A percentile compares a stretch with the other conserved stretches of the same genome.
Evolutionary conservation across 2,888 invertebrate species (phyloP).

Genomic region (Tiphia femorata): DNA sequence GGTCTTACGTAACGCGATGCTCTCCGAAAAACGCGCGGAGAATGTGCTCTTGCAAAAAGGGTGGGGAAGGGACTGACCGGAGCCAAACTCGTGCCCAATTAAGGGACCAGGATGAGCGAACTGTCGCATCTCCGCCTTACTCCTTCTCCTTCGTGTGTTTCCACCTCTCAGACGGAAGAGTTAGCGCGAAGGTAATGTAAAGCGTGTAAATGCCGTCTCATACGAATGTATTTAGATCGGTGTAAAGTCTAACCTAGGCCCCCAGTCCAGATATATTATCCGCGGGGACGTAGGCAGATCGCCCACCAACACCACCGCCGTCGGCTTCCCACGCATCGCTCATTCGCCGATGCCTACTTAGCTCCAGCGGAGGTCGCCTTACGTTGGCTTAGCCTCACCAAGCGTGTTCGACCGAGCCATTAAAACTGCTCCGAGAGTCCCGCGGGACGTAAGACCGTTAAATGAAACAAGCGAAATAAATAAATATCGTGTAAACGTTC

Average conservation of each 20-base stretch:
- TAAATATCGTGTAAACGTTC: too few relatives aligned
- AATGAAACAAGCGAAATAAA: too few relatives aligned
- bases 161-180: too few relatives aligned
- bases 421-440: slow-evolving; percentile 19
- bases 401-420: slow-evolving; percentile 30
- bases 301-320: slow-evolving; percentile 56
- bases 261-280: slow-evolving; percentile 58
- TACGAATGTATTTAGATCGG: slow-evolving; percentile 62
- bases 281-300: slow-evolving; percentile 57
- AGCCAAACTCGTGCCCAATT: slow-evolving; percentile 53
- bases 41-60: too few relatives aligned
- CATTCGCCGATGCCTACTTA: slow-evolving; percentile 61
- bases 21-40: too few relatives aligned
- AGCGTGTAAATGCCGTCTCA: slow-evolving; percentile 56
- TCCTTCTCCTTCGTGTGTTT: too few relatives aligned
- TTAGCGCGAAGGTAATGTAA: too few relatives aligned
- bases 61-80: too few relatives aligned
- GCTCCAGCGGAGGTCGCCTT: slow-evolving; percentile 37
- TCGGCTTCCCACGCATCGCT: slow-evolving; percentile 63
- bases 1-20: too few relatives aligned
- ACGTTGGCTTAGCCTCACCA: slow-evolving; percentile 30
- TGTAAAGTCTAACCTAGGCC: slow-evolving; percentile 41
- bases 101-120: slow-evolving; percentile 51
- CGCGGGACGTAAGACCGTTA: too few relatives aligned
- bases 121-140: too few relatives aligned